phyloP scores from a whole-genome alignment of 2,113 vertebrate genomes.

The Dasyprocta punctata region DNA sequence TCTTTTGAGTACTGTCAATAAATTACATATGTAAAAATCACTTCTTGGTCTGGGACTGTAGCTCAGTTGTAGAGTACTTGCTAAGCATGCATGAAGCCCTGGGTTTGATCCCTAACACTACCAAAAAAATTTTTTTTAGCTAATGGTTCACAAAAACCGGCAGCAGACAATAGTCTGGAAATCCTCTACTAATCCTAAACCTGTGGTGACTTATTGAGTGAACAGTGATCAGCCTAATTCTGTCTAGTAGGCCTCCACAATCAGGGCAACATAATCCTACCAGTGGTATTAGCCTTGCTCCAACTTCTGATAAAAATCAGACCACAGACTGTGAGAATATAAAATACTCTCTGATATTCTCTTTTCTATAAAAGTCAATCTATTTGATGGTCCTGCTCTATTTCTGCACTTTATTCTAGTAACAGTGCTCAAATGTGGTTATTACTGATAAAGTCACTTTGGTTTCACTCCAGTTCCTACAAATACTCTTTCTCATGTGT shows the following conservation, averaged over 20 bases:
- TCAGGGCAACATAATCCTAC: not conserved
- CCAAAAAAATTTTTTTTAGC: not conserved
- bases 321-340: not conserved
- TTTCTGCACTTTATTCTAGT: constrained; percentile 22
- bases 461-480: not conserved
- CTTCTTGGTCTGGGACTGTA: not conserved
- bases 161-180: constrained; percentile 29
- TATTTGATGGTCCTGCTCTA: not conserved
- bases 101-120: not conserved
- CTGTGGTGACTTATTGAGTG: constrained; percentile 9
- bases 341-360: not conserved
- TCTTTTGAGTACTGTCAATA: not conserved
- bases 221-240: constrained; percentile 13
- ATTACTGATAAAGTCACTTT: not conserved
- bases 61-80: not conserved
- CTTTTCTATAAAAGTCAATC: not conserved
- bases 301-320: constrained; percentile 23
- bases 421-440: not conserved
- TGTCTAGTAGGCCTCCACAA: not conserved
- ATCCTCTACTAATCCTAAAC: not conserved
- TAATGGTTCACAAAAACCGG: not conserved
- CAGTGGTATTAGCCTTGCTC: constrained; percentile 8
- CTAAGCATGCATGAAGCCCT: not conserved
- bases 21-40: constrained; percentile 10
- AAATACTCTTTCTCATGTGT: not conserved